Conservation (phyloP, 2,113 vertebrate genomes). For the Saccopteryx bilineata region DNA sequence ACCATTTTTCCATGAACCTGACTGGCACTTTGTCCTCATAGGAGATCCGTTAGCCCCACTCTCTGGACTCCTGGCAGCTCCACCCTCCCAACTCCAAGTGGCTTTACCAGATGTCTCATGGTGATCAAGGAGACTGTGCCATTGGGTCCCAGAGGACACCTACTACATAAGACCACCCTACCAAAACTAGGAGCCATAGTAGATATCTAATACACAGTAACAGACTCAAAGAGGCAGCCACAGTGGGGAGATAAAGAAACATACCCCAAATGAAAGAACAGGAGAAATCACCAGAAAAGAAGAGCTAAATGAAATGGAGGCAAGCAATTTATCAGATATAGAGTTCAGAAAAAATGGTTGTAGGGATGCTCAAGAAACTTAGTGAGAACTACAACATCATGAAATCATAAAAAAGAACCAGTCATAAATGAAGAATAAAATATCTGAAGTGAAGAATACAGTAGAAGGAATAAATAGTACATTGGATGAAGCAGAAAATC, state of each 20-base stretch:
- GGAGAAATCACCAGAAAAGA: too few relatives aligned
- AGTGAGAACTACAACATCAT: neutral
- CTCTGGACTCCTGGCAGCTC: neutral
- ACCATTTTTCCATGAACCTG: neutral
- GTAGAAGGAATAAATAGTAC: too few relatives aligned
- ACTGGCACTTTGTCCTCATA: neutral
- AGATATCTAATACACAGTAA: neutral
- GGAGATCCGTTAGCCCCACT: neutral
- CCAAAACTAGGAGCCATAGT: neutral
- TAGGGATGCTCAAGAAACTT: too few relatives aligned
- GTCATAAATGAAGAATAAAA: too few relatives aligned
- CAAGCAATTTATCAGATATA: too few relatives aligned
- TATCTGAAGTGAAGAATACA: too few relatives aligned
- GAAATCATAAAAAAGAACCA: too few relatives aligned
- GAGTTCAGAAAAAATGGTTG: too few relatives aligned
- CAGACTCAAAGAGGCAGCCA: neutral
- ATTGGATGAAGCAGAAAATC: too few relatives aligned
- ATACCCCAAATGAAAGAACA: too few relatives aligned
- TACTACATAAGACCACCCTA: neutral
- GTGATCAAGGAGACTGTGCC: neutral
- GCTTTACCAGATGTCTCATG: neutral
- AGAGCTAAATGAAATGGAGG: too few relatives aligned
- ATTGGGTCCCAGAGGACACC: neutral
- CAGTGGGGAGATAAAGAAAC: too few relatives aligned
- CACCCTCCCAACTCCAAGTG: neutral